phyloP scores from a whole-genome alignment of 2,888 invertebrate species.

The Trachelus troglodyta region DNA sequence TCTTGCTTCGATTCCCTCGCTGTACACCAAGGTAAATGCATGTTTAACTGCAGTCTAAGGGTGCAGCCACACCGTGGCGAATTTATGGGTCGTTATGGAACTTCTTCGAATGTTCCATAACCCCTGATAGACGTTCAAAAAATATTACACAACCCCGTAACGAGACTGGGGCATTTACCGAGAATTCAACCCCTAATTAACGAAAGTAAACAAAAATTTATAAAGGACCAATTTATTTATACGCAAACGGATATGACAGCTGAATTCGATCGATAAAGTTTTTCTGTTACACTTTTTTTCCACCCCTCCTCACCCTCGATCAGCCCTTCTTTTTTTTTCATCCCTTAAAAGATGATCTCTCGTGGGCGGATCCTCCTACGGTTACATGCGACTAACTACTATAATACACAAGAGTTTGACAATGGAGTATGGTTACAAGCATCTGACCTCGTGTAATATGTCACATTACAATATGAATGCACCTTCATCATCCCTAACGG shows the following conservation, averaged over 20 bases:
- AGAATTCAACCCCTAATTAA: not conserved
- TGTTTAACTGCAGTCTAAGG: not conserved
- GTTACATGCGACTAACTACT: conserved; percentile 38
- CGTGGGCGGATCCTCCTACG: conserved; percentile 59
- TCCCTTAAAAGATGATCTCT: conserved; percentile 40
- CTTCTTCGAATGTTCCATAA: not conserved
- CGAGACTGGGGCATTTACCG: not conserved
- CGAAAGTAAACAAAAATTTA: not conserved
- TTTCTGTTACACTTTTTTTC: conserved; percentile 7
- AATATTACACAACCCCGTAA: not conserved
- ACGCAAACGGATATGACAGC: not conserved
- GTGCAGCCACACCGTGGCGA: not conserved
- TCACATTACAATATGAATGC: conserved; percentile 64
- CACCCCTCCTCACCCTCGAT: not conserved
- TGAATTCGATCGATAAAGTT: not conserved
- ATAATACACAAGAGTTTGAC: conserved; percentile 39
- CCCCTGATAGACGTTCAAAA: not conserved
- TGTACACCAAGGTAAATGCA: not conserved
- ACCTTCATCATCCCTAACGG: conserved; percentile 13
- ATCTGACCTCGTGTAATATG: conserved; percentile 61
- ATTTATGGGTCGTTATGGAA: not conserved
- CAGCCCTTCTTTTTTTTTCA: not conserved
- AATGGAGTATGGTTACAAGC: conserved; percentile 58
- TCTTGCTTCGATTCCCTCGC: not conserved
- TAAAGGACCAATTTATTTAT: not conserved